phyloP scores from a whole-genome alignment of 1,140 invertebrate genomes.

The Semibalanus balanoides region DNA sequence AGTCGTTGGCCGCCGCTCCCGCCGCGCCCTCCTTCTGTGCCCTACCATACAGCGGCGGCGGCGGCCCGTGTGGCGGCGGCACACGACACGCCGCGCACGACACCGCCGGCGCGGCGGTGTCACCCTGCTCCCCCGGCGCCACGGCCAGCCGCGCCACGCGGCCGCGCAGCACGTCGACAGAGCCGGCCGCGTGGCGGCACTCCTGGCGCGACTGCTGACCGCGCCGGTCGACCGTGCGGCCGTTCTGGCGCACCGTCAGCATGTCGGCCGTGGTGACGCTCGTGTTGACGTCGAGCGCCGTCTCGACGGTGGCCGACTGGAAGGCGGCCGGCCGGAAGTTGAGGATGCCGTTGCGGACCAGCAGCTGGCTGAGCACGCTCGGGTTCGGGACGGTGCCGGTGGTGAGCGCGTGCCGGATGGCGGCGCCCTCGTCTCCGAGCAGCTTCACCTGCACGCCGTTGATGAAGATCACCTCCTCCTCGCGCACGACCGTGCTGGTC shows the following conservation, averaged over 20 bases:
- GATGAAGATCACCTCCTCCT: slow-evolving; percentile 56
- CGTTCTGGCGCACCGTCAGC: slow-evolving; percentile 50
- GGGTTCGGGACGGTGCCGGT: slow-evolving; percentile 48
- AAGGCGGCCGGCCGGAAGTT: slow-evolving; percentile 30
- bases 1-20: background rate
- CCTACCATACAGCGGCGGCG: background rate
- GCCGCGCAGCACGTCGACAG: slow-evolving; percentile 8
- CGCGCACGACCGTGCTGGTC: slow-evolving; percentile 51
- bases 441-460: slow-evolving; percentile 55
- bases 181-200: slow-evolving; percentile 11
- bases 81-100: slow-evolving; percentile 7
- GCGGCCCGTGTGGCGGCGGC: background rate
- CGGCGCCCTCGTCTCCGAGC: slow-evolving; percentile 50
- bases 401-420: slow-evolving; percentile 51
- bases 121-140: slow-evolving; percentile 10
- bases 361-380: slow-evolving; percentile 52
- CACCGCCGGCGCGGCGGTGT: slow-evolving; percentile 7
- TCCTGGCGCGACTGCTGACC: slow-evolving; percentile 36
- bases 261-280: slow-evolving; percentile 55
- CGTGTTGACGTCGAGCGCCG: slow-evolving; percentile 47
- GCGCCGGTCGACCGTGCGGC: slow-evolving; percentile 51
- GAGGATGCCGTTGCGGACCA: slow-evolving; percentile 48
- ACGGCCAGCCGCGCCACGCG: slow-evolving; percentile 5
- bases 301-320: background rate
- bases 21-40: background rate